A percentile compares a stretch with the other conserved stretches of the same genome.
Evolutionary conservation across 1,140 invertebrate species (phyloP).

Genomic region (Ridgeia piscesae): DNA sequence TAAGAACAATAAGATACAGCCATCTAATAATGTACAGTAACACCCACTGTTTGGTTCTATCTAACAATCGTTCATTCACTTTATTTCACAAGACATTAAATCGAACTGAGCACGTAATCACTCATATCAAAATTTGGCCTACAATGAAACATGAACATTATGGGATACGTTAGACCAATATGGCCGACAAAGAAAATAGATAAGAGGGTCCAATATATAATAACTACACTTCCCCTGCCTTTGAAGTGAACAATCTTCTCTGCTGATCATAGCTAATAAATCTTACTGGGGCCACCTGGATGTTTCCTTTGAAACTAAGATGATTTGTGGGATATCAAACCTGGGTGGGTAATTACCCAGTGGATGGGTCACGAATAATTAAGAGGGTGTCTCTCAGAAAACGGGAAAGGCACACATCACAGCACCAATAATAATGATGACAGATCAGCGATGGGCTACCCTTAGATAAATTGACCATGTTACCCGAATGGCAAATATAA

Average conservation of each 20-base stretch:
- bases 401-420: neutral
- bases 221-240: neutral
- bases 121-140: neutral
- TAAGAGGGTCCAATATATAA: neutral
- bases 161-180: neutral
- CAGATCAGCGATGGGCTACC: neutral
- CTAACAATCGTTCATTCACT: neutral
- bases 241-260: neutral
- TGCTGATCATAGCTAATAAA: neutral
- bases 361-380: neutral
- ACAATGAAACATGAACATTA: neutral
- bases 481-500: neutral
- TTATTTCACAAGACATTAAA: neutral
- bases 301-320: neutral
- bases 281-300: neutral
- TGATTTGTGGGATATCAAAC: slow-evolving; percentile 5
- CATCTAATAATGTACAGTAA: neutral
- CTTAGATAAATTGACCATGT: neutral
- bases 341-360: neutral
- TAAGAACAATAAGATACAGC: neutral
- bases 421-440: neutral
- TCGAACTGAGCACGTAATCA: neutral
- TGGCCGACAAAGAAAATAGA: neutral
- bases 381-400: neutral
- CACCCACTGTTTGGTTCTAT: neutral